Conservation (phyloP, 2,888 invertebrate species). For the Ophion ventricosus region DNA sequence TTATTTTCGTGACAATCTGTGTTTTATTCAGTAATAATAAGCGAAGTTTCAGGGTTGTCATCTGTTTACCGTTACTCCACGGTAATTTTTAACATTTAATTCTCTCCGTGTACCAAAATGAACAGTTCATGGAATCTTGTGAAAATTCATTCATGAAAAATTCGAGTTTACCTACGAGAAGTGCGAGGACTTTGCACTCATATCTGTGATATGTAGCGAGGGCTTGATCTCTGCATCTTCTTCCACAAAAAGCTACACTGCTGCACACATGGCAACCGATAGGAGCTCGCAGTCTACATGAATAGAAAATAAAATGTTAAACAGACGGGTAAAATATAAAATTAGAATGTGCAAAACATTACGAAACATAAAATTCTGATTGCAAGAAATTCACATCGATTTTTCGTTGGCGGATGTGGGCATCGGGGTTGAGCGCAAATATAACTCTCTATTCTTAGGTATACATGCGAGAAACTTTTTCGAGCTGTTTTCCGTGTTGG, state of each 20-base stretch:
- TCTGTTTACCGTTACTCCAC: too few relatives aligned
- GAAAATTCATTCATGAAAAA: neutral
- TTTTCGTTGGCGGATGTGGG: neutral
- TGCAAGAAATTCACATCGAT: neutral
- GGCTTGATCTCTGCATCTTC: conserved; percentile 87
- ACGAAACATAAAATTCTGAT: neutral
- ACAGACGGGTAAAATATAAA: neutral
- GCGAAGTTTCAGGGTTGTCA: too few relatives aligned
- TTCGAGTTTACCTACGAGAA: conserved; percentile 87
- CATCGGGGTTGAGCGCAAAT: neutral
- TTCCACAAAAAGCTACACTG: conserved; percentile 90
- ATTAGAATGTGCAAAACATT: neutral
- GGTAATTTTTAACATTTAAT: too few relatives aligned
- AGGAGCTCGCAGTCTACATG: conserved; percentile 86
- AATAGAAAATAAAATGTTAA: conserved; percentile 2
- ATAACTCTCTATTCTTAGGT: neutral
- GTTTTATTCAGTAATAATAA: too few relatives aligned
- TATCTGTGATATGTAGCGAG: conserved; percentile 88
- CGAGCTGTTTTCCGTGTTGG: neutral
- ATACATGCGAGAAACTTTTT: neutral
- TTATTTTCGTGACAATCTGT: too few relatives aligned
- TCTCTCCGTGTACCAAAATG: too few relatives aligned
- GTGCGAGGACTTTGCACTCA: conserved; percentile 90
- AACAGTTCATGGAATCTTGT: too few relatives aligned
- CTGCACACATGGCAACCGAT: conserved; percentile 90